Evolutionary conservation across 2,113 vertebrate genomes (phyloP).

Genomic region (Campylomormyrus tamandua): DNA sequence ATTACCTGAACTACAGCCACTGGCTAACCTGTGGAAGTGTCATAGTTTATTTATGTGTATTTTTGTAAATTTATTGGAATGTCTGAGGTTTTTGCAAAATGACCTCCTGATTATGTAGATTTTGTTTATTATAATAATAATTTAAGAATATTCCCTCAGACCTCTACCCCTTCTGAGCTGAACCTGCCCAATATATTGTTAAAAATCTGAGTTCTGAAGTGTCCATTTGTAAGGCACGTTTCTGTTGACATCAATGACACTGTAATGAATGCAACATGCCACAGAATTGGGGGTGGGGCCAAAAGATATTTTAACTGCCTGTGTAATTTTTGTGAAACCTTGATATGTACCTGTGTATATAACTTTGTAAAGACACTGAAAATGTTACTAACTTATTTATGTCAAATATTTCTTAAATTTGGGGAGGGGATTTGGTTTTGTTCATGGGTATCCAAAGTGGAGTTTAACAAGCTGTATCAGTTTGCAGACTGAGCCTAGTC

Average conservation of each 20-base stretch:
- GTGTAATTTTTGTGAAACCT: conserved; percentile 37
- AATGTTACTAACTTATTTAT: conserved; percentile 99
- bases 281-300: neutral
- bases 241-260: conserved; percentile 54
- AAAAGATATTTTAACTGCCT: conserved; percentile 63
- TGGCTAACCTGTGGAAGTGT: conserved; percentile 9
- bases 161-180: neutral
- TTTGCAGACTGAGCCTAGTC: conserved; percentile 95
- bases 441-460: conserved; percentile 81
- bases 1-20: conserved; percentile 13
- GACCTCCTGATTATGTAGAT: conserved; percentile 18
- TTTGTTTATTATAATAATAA: neutral
- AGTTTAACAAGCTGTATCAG: conserved; percentile 61
- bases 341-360: conserved; percentile 62
- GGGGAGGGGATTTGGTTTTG: conserved; percentile 56
- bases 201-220: neutral
- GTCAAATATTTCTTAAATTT: conserved; percentile 72
- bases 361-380: conserved; percentile 95
- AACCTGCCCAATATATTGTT: neutral
- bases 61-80: conserved; percentile 10
- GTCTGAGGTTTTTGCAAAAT: neutral
- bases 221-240: neutral
- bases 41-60: conserved; percentile 5
- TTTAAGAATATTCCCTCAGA: neutral
- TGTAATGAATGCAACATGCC: conserved; percentile 37